Conservation (phyloP, 2,113 vertebrate genomes). For the Nothobranchius furzeri region DNA sequence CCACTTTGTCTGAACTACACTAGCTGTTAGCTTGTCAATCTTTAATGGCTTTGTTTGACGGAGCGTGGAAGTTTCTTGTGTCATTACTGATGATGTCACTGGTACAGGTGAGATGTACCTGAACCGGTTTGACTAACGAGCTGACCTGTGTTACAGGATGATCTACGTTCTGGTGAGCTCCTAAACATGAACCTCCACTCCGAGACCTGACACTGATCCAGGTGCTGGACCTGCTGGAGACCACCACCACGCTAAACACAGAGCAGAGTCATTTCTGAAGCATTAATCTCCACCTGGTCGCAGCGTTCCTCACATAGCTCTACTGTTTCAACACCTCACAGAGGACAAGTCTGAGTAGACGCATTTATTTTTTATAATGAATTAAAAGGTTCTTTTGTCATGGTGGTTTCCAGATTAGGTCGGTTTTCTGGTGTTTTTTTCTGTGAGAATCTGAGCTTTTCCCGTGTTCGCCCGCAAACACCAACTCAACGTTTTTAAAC, state of each 20-base stretch:
- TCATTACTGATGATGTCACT: too few species aligned
- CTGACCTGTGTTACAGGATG: slow-evolving; percentile 82
- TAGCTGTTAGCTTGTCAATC: too few species aligned
- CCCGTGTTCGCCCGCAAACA: neutral
- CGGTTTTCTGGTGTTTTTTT: slow-evolving; percentile 27
- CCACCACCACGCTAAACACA: slow-evolving; percentile 32
- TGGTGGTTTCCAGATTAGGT: slow-evolving; percentile 41
- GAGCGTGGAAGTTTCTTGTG: too few species aligned
- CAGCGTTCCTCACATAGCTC: slow-evolving; percentile 41
- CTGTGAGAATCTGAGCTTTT: slow-evolving; percentile 34
- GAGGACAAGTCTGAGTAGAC: slow-evolving; percentile 44
- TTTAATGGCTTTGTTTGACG: too few species aligned
- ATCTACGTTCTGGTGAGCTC: slow-evolving; percentile 99
- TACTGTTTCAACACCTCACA: neutral
- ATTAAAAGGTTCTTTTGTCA: slow-evolving; percentile 30
- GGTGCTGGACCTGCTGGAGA: slow-evolving; percentile 69
- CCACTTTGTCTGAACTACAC: too few species aligned
- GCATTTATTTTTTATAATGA: slow-evolving; percentile 27
- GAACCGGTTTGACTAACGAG: too few species aligned
- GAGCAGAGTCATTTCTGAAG: slow-evolving; percentile 55
- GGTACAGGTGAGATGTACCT: too few species aligned
- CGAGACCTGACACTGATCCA: slow-evolving; percentile 54
- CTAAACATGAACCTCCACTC: slow-evolving; percentile 76
- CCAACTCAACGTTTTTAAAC: neutral
- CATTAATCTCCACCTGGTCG: slow-evolving; percentile 43